A percentile compares a stretch with the other conserved stretches of the same genome.
phyloP scores from a whole-genome alignment of 2,113 vertebrate genomes.

The Brienomyrus longianalis region DNA sequence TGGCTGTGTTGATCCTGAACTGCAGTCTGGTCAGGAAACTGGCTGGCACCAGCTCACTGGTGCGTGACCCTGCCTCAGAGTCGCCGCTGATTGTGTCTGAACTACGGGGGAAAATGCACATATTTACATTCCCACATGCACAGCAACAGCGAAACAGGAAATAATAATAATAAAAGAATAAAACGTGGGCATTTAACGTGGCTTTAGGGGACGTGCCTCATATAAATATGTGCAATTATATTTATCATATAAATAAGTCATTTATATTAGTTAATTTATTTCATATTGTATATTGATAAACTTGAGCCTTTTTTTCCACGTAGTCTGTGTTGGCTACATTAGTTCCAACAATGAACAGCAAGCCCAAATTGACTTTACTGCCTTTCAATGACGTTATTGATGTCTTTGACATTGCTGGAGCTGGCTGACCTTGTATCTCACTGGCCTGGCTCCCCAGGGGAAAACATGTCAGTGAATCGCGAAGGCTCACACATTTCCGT shows the following conservation, averaged over 20 bases:
- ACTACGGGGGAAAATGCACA: neutral
- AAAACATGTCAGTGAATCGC: neutral
- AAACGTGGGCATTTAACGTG: neutral
- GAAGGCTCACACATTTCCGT: neutral
- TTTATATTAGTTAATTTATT: neutral
- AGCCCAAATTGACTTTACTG: neutral
- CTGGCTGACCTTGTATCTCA: constrained; percentile 1
- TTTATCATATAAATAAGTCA: neutral
- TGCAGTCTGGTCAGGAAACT: neutral
- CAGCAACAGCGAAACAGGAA: neutral
- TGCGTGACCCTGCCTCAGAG: neutral
- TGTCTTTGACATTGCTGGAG: neutral
- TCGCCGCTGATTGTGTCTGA: neutral
- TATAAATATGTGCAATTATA: neutral
- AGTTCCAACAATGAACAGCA: neutral
- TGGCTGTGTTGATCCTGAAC: neutral
- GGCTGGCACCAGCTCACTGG: neutral
- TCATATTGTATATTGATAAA: neutral
- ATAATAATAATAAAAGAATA: neutral
- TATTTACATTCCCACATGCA: neutral
- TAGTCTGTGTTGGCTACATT: neutral
- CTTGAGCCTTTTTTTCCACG: neutral
- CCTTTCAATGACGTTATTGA: neutral
- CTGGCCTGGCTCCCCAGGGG: neutral
- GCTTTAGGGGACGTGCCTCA: neutral